Evolutionary conservation across 2,888 invertebrate species (phyloP).

Genomic region (Hypomecis punctinalis): DNA sequence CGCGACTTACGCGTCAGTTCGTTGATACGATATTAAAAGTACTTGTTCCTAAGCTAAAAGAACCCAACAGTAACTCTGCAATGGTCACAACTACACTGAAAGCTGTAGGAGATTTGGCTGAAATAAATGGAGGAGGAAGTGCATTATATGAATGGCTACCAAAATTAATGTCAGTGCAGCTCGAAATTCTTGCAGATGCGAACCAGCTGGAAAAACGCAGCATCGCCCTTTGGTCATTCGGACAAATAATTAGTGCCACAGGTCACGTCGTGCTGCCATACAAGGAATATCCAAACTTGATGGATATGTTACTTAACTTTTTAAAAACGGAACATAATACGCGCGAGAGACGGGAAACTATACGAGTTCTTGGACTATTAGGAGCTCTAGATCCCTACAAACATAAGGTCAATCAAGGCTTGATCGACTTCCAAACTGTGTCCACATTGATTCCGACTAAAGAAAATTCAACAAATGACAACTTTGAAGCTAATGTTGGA

Average conservation of each 20-base stretch:
- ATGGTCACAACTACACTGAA: slow-evolving; percentile 96
- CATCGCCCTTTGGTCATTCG: slow-evolving; percentile 97
- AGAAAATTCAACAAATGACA: slow-evolving; percentile 87
- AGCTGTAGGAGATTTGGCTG: slow-evolving; percentile 97
- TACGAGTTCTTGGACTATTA: slow-evolving; percentile 96
- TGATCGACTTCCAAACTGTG: slow-evolving; percentile 94
- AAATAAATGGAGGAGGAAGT: slow-evolving; percentile 93
- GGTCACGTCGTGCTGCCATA: slow-evolving; percentile 98
- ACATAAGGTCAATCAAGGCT: slow-evolving; percentile 97
- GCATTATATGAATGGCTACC: slow-evolving; percentile 96
- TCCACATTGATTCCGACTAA: slow-evolving; percentile 92
- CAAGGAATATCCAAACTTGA: slow-evolving; percentile 94
- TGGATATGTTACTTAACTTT: slow-evolving; percentile 96
- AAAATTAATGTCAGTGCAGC: slow-evolving; percentile 93
- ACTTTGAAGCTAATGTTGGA: slow-evolving; percentile 88
- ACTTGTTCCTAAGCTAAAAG: slow-evolving; percentile 95
- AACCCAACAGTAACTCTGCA: slow-evolving; percentile 94
- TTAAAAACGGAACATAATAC: slow-evolving; percentile 97
- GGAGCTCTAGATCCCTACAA: slow-evolving; percentile 99
- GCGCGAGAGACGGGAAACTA: slow-evolving; percentile 94
- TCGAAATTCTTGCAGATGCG: slow-evolving; percentile 97
- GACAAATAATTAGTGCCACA: slow-evolving; percentile 97
- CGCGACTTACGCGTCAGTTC: slow-evolving; percentile 96
- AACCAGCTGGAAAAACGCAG: slow-evolving; percentile 97
- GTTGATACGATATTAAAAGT: slow-evolving; percentile 97